phyloP scores from a whole-genome alignment of 2,888 invertebrate species.

The Fissipunctia ypsillon region DNA sequence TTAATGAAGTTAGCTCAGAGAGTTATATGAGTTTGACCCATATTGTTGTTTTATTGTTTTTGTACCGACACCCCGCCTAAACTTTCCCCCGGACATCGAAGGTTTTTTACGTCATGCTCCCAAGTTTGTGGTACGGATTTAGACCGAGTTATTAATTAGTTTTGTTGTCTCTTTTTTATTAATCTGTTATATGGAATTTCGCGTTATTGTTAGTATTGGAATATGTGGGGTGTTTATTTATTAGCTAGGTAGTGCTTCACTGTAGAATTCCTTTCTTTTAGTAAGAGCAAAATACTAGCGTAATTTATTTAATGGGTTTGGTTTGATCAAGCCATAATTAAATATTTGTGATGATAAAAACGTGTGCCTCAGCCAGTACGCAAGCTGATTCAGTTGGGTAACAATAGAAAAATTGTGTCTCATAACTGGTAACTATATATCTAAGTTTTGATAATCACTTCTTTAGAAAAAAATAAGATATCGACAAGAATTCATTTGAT shows the following conservation, averaged over 20 bases:
- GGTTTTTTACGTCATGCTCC: conserved; percentile 54
- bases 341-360: neutral
- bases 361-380: no score
- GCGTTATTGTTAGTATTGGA: neutral
- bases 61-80: conserved; percentile 57
- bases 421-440: no score
- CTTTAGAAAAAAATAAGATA: neutral
- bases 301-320: neutral
- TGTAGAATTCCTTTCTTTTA: neutral
- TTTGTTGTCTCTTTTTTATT: conserved; percentile 34
- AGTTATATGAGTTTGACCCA: conserved; percentile 69
- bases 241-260: neutral
- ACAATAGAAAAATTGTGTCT: no score
- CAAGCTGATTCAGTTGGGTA: no score
- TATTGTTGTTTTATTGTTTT: conserved; percentile 67
- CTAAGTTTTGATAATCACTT: neutral
- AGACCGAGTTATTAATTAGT: conserved; percentile 62
- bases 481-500: neutral
- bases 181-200: neutral
- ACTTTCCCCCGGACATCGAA: conserved; percentile 50
- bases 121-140: conserved; percentile 56
- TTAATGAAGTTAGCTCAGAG: conserved; percentile 68
- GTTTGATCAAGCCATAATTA: neutral
- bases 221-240: neutral
- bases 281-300: neutral